Percentiles rank a stretch among this genome's conserved stretches.
These are phyloP conservation scores for Caenorhabditis wallacei DNA, from an alignment of 2,888 invertebrate species.

Conservation along the genomic window DNA sequence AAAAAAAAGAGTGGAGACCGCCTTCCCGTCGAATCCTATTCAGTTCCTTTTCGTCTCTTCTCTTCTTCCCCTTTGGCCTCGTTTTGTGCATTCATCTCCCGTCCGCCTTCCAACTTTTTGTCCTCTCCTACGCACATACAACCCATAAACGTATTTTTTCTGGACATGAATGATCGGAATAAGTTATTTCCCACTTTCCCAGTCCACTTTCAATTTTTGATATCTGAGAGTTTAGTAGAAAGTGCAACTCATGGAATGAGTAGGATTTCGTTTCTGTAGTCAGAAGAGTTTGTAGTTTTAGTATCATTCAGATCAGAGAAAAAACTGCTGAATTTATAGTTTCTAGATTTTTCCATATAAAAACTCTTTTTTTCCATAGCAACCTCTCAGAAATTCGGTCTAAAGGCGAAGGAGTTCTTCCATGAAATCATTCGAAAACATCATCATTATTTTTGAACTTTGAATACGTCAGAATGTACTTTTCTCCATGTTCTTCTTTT, in stretches of 20 bases:
- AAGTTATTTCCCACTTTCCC: not conserved
- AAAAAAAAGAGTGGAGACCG: constrained; percentile 31
- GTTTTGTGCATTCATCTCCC: constrained; percentile 61
- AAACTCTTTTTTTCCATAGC: no score
- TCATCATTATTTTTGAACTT: not conserved
- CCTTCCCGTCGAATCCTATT: constrained; percentile 47
- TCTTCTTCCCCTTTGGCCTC: constrained; percentile 49
- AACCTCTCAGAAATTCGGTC: not conserved
- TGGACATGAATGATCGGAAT: constrained; percentile 23
- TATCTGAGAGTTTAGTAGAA: no score
- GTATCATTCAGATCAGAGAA: no score
- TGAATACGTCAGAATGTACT: constrained; percentile 2
- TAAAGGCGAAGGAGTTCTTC: no score
- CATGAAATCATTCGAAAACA: not conserved
- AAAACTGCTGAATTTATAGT: no score
- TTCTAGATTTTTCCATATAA: no score
- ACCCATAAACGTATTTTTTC: constrained; percentile 55
- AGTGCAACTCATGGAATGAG: no score
- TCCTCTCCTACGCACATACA: constrained; percentile 32
- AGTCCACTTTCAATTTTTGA: no score
- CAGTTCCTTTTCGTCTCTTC: constrained; percentile 47
- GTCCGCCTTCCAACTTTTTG: constrained; percentile 52
- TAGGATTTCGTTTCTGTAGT: no score
- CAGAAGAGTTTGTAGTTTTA: no score
- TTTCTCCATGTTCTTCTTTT: not conserved